Evolutionary conservation across 2,888 invertebrate genomes (phyloP), one percentile per base, ranked within the genome.

Genomic region (Lasioglossum oenotherae): DNA sequence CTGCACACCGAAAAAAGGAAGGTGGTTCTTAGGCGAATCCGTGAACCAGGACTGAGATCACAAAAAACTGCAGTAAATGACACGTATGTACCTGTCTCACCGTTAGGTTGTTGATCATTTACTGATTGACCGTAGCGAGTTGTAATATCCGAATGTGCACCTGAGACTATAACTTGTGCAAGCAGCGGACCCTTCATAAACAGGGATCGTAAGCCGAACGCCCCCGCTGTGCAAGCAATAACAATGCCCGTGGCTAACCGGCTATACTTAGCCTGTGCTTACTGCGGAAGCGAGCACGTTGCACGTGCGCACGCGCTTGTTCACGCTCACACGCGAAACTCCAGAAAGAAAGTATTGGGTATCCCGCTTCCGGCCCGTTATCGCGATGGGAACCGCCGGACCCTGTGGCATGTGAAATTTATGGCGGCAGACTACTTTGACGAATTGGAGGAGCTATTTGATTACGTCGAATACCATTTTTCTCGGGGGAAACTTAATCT

Each of bases 221-320:
- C 91, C 88, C 90, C 89, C 90, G 92, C 92, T 91, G 91, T 92
- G 90, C 92, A 90, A 92, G 93, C 93, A 92, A 93, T 93, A 94
- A 94, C 94, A 94, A 94, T 94, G 92, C 93, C 91, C 90, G 86
- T 90, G 92, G 92, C 91, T 87, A 90, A 86, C 86, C 85, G 86
- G 88, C 92, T 93, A 93, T 93, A 93, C 91, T 93, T 93, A 92
- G 91, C 89, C 89, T 86, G 64, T 89, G 92, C 92, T 88, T 75
- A 79, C 91, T 74, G 85, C 89, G 91, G 88, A 91, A 90, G 87
- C 91, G 88, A 89, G 88, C 89, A 57, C 57, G 85, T 88, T 91
- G 90, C 89, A 90, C 91, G 91, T 91, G 91, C 89, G 86, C 90
- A 86, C 77, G 84, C 91, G 90, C 88, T 81, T 69, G 88, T 82